Base-by-base conservation (phyloP, 2,113 vertebrate genomes). In the Falco punctatus region DNA sequence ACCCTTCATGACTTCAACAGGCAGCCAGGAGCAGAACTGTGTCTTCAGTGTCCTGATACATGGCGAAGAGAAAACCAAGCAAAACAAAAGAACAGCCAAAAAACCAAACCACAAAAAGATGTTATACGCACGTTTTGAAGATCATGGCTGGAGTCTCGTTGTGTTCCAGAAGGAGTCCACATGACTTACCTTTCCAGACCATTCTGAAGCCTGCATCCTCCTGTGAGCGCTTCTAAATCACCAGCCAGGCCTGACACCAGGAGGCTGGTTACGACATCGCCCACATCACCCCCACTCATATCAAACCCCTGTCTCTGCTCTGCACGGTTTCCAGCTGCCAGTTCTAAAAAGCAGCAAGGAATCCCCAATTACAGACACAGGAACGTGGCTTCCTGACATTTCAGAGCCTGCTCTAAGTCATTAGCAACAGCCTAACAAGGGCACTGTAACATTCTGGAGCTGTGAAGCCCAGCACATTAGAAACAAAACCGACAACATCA, bases 111-210 rank as follows among this genome's bases (percentile, higher is more conserved):
- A 58, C 23, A 35, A 44, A 77, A 89, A 79, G 72, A 93, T 23
- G 62, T 77, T 52, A 59, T 70, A 92, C 98, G 2, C 75, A 98
- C 98, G 91, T 98, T 97, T 83, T 55, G 92, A 85, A 94, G 96
- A 59, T 65, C 77, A 49, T 42, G 40, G 64, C 24, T 73, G 82
- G 78, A 75, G 48, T 55, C 66, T 52, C 3, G 1, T 15, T n/a
- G 18, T 27, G 61, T 65, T 90, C n/a, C 46, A 40, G 38, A 2
- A 33, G 27, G 3, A 24, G 19, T 65, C 35, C 61, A 54, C 15
- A 1, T 2, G 30, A 98, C 98, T 98, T 98, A 98, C 98, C 98
- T 98, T 96, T 96, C n/a, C 18, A 12, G n/a, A 46, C 30, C n/a
- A 33, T 93, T 89, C 75, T 64, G 42, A 92, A 90, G 92, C 12